Percentiles rank a stretch among this genome's conserved stretches.
These are phyloP conservation scores for Meteorus colon DNA, from an alignment of 2,888 invertebrate genomes.

Conservation along the genomic window DNA sequence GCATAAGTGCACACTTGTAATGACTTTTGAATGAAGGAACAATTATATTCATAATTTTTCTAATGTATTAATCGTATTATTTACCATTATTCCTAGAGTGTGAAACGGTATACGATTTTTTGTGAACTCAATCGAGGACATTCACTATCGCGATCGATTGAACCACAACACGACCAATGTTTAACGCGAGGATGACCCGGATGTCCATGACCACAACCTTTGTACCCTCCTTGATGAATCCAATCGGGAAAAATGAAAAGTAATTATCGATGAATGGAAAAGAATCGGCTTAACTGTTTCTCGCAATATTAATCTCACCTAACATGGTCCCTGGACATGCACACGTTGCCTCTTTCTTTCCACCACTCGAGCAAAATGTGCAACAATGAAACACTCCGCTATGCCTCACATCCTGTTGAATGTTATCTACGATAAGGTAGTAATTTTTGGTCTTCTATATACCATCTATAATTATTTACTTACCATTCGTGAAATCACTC, in stretches of 20 bases:
- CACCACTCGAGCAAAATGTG: conserved; percentile 87
- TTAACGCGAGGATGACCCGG: conserved; percentile 85
- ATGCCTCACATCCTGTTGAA: conserved; percentile 73
- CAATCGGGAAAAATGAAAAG: conserved; percentile 3
- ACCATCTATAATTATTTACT: not conserved
- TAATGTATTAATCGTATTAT: not conserved
- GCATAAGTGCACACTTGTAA: too few relatives aligned
- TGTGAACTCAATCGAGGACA: conserved; percentile 56
- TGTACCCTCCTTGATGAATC: conserved; percentile 68
- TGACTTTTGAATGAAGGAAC: too few relatives aligned
- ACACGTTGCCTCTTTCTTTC: conserved; percentile 80
- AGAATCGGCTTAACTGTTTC: not conserved
- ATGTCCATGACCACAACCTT: conserved; percentile 88
- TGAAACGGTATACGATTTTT: conserved; percentile 58
- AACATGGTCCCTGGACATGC: conserved; percentile 85
- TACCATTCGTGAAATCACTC: conserved; percentile 32
- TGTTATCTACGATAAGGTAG: conserved; percentile 46
- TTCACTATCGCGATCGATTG: conserved; percentile 60
- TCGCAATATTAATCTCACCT: conserved; percentile 71
- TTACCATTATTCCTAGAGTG: conserved; percentile 52
- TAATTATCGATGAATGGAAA: not conserved
- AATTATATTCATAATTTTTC: not conserved
- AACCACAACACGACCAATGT: conserved; percentile 90
- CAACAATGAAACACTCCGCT: conserved; percentile 86
- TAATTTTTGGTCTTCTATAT: not conserved